A percentile compares a stretch with the other conserved stretches of the same genome.
phyloP scores from a whole-genome alignment of 2,797 vertebrate genomes.

The Oophaga sylvatica region DNA sequence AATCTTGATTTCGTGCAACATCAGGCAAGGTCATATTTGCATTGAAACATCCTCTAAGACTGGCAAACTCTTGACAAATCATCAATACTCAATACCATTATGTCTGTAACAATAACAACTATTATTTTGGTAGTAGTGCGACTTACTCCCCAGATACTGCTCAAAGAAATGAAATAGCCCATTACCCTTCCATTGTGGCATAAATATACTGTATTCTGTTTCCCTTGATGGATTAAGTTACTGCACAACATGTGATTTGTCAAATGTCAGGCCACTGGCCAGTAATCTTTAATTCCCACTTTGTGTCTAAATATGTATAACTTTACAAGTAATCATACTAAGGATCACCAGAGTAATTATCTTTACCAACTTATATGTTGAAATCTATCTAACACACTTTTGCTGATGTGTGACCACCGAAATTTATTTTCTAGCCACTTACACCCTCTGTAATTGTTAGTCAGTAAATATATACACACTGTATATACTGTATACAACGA shows the following conservation, averaged over 20 bases:
- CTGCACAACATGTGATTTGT: neutral
- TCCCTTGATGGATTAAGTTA: neutral
- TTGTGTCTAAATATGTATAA: neutral
- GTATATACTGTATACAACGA: too few species aligned
- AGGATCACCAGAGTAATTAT: neutral
- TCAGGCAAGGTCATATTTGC: too few species aligned
- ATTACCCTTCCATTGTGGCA: neutral
- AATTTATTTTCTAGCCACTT: neutral
- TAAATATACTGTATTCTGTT: neutral
- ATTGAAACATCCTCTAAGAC: neutral
- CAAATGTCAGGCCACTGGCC: neutral
- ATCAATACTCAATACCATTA: neutral
- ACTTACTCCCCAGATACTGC: neutral
- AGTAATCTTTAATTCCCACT: constrained; percentile 14
- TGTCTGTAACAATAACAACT: neutral
- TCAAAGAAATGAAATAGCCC: neutral
- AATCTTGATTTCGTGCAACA: too few species aligned
- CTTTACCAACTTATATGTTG: neutral
- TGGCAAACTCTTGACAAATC: neutral
- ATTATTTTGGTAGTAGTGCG: neutral
- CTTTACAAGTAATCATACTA: neutral
- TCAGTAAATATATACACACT: too few species aligned
- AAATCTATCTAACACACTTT: neutral
- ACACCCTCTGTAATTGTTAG: too few species aligned
- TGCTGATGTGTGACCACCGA: neutral